These are phyloP conservation scores for Sinohyriopsis cumingii DNA, from an alignment of 2,888 invertebrate genomes.

Conservation along the genomic window DNA sequence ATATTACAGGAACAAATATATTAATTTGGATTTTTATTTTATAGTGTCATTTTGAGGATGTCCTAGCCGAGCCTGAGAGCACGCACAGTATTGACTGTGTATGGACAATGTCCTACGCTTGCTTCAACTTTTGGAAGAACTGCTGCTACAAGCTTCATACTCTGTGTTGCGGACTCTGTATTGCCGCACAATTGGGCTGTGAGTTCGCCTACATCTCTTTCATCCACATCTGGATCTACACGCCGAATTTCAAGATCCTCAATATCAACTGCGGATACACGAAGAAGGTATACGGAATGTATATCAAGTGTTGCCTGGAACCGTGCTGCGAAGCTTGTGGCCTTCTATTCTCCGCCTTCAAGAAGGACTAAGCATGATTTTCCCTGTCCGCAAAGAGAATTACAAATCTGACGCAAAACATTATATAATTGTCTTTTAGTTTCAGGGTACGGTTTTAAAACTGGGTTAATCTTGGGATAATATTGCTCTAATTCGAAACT, in stretches of 20 bases:
- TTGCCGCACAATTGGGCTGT: slow-evolving; percentile 76
- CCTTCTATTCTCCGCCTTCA: slow-evolving; percentile 45
- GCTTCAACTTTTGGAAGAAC: slow-evolving; percentile 79
- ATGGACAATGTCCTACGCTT: slow-evolving; percentile 78
- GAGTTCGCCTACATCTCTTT: slow-evolving; percentile 74
- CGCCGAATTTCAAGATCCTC: slow-evolving; percentile 79
- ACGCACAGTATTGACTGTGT: slow-evolving; percentile 77
- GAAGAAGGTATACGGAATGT: slow-evolving; percentile 70
- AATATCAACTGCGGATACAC: slow-evolving; percentile 75
- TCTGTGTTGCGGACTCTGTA: slow-evolving; percentile 79
- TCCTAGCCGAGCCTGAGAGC: slow-evolving; percentile 56
- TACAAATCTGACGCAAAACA: no score
- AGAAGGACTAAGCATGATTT: slow-evolving; percentile 14
- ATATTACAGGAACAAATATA: no score
- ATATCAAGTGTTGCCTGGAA: slow-evolving; percentile 73
- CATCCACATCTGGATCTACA: slow-evolving; percentile 82
- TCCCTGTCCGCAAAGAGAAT: no score
- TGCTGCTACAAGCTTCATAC: slow-evolving; percentile 81
- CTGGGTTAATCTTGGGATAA: no score
- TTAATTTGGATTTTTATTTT: slow-evolving; percentile 1
- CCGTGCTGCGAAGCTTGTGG: slow-evolving; percentile 51
- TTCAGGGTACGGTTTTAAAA: no score
- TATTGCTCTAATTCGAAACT: no score
- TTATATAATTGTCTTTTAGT: no score
- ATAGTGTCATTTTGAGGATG: slow-evolving; percentile 58